Percentiles rank a stretch among this genome's conserved stretches.
Evolutionary conservation across 2,113 vertebrate species (phyloP).

Genomic region (Bos javanicus): DNA sequence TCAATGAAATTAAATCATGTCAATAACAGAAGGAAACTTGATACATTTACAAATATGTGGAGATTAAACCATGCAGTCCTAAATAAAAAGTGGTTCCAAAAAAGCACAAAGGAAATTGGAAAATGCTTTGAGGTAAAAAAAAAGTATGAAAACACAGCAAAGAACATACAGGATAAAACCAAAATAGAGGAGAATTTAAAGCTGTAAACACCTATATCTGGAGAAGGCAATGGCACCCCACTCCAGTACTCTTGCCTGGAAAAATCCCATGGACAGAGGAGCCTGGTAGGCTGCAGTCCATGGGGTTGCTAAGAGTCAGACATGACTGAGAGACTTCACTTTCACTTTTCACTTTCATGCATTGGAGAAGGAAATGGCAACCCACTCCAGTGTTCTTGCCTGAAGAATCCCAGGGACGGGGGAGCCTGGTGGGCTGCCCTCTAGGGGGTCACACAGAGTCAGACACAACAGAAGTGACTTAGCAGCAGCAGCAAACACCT

Average conservation of each 20-base stretch:
- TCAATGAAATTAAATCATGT: background rate
- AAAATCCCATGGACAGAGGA: background rate
- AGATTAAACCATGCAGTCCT: background rate
- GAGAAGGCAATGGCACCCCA: background rate
- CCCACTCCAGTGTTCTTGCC: background rate
- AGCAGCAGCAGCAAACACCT: background rate
- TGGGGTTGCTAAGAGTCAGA: rapidly evolving
- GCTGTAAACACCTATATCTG: background rate
- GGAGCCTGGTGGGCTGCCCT: background rate
- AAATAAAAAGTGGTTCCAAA: background rate
- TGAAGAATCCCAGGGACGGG: background rate
- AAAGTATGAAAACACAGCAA: background rate
- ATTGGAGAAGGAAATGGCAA: background rate
- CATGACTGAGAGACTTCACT: rapidly evolving
- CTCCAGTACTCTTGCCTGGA: background rate
- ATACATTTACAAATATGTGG: background rate
- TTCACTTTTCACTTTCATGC: background rate
- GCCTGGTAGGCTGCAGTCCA: rapidly evolving
- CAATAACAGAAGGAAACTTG: background rate
- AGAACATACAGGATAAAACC: background rate
- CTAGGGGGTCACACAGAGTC: background rate
- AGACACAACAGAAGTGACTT: background rate
- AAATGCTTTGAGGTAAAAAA: background rate
- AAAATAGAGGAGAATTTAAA: background rate
- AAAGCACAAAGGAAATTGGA: background rate